Conservation (phyloP, 2,888 invertebrate species). For the Marronus borbonicus region DNA sequence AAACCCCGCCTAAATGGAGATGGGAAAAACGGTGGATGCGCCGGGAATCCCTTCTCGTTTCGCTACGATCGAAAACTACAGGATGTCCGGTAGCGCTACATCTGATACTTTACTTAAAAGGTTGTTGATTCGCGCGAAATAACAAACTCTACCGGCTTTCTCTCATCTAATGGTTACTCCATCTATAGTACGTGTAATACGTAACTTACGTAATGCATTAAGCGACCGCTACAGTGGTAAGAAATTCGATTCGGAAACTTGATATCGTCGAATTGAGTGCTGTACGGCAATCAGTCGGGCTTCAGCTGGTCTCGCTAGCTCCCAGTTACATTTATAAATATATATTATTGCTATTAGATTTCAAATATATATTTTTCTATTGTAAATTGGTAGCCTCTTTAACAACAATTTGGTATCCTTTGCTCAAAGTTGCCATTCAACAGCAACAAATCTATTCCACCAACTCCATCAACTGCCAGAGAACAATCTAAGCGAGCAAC, state of each 20-base stretch:
- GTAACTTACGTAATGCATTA: conserved; percentile 51
- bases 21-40: conserved; percentile 17
- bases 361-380: too few species aligned
- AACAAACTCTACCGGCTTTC: conserved; percentile 45
- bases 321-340: too few species aligned
- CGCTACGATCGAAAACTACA: neutral
- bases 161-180: conserved; percentile 50
- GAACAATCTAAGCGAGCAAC: too few species aligned
- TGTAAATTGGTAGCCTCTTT: too few species aligned
- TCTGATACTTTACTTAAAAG: conserved; percentile 49
- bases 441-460: too few species aligned
- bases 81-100: conserved; percentile 41
- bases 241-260: conserved; percentile 58
- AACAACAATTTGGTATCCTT: too few species aligned
- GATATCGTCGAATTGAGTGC: conserved; percentile 48
- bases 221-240: conserved; percentile 47
- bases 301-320: neutral
- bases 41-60: too few species aligned
- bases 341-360: too few species aligned
- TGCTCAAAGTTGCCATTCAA: too few species aligned
- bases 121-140: conserved; percentile 33
- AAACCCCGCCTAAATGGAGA: conserved; percentile 25
- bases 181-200: conserved; percentile 27
- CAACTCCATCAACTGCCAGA: too few species aligned
- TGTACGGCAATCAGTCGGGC: conserved; percentile 31